Percentiles rank a stretch among this genome's conserved stretches.
Conservation (phyloP, 2,113 vertebrate genomes). For the Pyrgilauda ruficollis region DNA sequence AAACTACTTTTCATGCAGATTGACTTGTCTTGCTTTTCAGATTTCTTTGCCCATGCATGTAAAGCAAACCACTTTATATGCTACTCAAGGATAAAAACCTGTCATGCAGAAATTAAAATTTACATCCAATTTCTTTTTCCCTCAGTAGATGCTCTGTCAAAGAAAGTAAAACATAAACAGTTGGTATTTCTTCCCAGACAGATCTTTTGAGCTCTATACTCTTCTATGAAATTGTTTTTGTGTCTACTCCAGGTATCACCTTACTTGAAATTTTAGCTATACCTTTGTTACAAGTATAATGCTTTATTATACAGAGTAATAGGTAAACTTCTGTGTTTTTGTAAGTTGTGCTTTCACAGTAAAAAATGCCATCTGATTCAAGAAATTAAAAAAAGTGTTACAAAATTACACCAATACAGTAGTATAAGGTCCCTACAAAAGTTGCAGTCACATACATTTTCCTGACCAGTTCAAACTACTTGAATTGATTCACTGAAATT, state of each 20-base stretch:
- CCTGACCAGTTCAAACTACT: neutral
- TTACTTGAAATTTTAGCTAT: neutral
- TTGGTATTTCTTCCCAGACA: neutral
- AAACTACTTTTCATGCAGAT: neutral
- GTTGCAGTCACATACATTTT: neutral
- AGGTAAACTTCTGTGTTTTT: neutral
- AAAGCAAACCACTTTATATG: neutral
- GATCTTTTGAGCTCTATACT: neutral
- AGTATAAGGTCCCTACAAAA: neutral
- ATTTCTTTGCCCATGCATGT: neutral
- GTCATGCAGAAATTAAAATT: constrained; percentile 1
- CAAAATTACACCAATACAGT: neutral
- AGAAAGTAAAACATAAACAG: neutral
- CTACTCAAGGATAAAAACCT: neutral
- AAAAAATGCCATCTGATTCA: neutral
- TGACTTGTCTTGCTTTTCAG: neutral
- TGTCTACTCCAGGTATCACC: neutral
- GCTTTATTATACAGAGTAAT: neutral
- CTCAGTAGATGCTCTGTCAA: neutral
- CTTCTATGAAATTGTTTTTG: neutral
- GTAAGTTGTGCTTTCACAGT: neutral
- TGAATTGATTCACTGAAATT: neutral
- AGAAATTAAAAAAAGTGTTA: neutral
- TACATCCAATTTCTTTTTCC: neutral
- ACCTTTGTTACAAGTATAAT: neutral